Conservation (phyloP, 2,113 vertebrate species). For the Lipophrys pholis region DNA sequence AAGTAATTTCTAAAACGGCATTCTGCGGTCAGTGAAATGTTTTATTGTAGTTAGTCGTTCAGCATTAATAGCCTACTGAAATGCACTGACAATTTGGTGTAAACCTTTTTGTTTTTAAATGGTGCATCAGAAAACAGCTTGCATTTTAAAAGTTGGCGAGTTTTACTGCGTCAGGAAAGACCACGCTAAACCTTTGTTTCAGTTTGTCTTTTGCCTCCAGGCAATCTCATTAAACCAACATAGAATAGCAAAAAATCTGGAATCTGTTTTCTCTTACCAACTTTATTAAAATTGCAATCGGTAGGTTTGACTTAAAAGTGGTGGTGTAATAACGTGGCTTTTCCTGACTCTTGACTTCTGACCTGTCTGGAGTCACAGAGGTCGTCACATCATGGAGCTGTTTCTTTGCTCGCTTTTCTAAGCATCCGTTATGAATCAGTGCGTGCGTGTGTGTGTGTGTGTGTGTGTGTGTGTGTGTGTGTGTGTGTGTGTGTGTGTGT, state of each 20-base stretch:
- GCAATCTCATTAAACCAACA: neutral
- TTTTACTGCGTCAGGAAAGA: neutral
- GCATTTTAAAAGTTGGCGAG: neutral
- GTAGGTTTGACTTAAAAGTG: slow-evolving; percentile 33
- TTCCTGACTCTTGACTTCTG: slow-evolving; percentile 57
- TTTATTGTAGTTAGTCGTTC: neutral
- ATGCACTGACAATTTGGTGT: no score
- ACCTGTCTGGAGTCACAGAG: slow-evolving; percentile 46
- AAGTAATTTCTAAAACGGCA: neutral
- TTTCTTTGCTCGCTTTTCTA: slow-evolving; percentile 59
- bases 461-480: no score
- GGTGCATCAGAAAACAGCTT: neutral
- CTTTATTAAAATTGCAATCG: neutral
- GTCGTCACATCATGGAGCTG: slow-evolving; percentile 11
- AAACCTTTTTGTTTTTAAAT: neutral
- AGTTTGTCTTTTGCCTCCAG: neutral
- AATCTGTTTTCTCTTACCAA: neutral
- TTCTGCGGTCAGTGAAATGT: neutral
- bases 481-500: no score
- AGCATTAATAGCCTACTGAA: no score
- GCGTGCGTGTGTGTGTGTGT: neutral
- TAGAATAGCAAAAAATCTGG: neutral
- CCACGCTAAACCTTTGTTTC: neutral
- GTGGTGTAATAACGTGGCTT: neutral
- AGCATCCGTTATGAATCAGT: slow-evolving; percentile 56